Base-by-base conservation (phyloP, 2,113 vertebrate species). In the Smithornis capensis region DNA sequence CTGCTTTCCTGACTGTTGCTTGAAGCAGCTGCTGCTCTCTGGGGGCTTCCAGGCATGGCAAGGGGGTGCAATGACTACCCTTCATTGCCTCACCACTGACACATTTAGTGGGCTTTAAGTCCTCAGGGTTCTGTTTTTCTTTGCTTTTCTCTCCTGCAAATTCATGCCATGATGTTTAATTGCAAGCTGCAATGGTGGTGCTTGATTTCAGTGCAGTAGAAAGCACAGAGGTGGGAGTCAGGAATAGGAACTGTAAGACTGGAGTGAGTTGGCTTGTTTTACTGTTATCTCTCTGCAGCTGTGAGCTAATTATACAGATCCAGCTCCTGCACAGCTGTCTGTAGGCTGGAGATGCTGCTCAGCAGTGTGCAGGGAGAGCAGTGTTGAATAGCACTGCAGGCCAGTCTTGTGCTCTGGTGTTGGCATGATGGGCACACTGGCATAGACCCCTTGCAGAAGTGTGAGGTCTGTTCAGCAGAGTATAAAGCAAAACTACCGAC, bases 11-110 rank as follows among this genome's bases (percentile, higher is more conserved):
- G 21, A 49, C 50, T 37, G 49, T 45, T 79, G 71, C 45, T 71
- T 4, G 37, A 53, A 89, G 84, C 69, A 94, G 89, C 89, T 94
- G 83, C 49, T 64, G 56, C 14, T 85, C 83, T 95, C 52, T 1
- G 1, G 53, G 59, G 31, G 29, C 24, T 82, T 83, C 37, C 53
- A 8, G 9, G 44, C 59, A 62, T 60, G 68, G 13, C 33, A 28
- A 2, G 11, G 31, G 63, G 56, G 5, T 7, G 9, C 45, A 17
- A 13, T 50, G 40, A 14, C 29, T 25, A 9, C 27, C 29, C 24
- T 44, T 78, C 14, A 2, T 27, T 70, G 47, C 55, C 28, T 95
- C 83, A 60, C 24, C 21, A 16, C 21, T 89, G 74, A 14, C 22
- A 50, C 49, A 21, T 2, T 52, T 44, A 33, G 27, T 31, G 71